Base-by-base conservation (phyloP, 2,113 vertebrate genomes). In the Illadopsis cleaveri region DNA sequence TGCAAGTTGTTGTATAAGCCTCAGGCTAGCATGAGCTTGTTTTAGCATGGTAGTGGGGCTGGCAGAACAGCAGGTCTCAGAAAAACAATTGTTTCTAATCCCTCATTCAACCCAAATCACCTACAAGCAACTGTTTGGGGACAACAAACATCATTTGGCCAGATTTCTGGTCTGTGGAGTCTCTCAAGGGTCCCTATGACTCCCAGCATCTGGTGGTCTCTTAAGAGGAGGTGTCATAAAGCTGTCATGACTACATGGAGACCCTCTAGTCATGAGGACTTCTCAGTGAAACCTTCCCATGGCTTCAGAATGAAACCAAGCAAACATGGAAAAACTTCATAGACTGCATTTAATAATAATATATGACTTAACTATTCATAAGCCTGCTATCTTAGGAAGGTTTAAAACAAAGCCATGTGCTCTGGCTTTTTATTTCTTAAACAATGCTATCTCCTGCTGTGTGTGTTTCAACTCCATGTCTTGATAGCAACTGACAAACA, bases 331-430 rank as follows among this genome's bases (percentile, higher is more conserved):
- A 95, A 85, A 92, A 94, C 5, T 17, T 89, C 44, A 62, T 22
- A 85, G 42, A 27, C 42, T 38, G 23, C 40, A 42, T n/a, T 84
- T 84, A 89, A 51, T 89, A 95, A 93, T 91, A 96, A 95, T 80
- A 92, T 31, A 73, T 83, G 14, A 8, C 17, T 82, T 75, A 82
- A 56, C 58, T 90, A 53, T 86, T 93, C 64, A 83, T 44, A 77
- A 45, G 17, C 21, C 37, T 82, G 6, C 11, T 62, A 22, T 64
- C 65, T 94, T 78, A n/a, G 33, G 71, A 69, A 64, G 28, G 44
- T 79, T 89, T 77, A 80, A 86, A 82, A 86, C 68, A 92, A 90
- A 84, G 73, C 8, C 44, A 14, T 75, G 42, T 86, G 42, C 31
- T 90, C 61, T 33, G 72, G 31, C 35, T 91, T 65, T 82, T 88